Conservation (phyloP, 2,113 vertebrate genomes). For the Prietella phreatophila region DNA sequence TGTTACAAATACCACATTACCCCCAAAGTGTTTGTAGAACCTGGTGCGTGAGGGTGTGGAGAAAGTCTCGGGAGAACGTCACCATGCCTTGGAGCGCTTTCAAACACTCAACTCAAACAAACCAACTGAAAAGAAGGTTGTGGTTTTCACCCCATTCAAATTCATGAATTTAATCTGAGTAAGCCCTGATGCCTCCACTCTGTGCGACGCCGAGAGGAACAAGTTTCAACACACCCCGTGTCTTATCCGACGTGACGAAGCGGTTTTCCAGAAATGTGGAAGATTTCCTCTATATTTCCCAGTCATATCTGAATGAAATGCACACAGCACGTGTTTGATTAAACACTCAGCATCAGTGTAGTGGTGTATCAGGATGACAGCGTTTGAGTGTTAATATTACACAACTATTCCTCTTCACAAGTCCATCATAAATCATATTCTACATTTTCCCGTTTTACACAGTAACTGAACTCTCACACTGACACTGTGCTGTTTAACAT, state of each 20-base stretch:
- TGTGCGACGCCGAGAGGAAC: not conserved
- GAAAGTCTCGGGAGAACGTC: no score
- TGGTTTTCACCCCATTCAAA: no score
- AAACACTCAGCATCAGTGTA: not conserved
- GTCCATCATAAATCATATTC: no score
- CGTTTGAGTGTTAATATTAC: not conserved
- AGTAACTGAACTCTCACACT: no score
- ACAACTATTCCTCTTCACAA: not conserved
- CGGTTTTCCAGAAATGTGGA: not conserved
- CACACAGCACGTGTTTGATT: not conserved
- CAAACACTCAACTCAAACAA: no score
- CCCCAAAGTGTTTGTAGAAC: no score
- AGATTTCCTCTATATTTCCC: not conserved
- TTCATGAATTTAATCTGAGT: not conserved
- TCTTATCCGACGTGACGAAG: not conserved
- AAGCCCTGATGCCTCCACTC: not conserved
- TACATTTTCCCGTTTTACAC: no score
- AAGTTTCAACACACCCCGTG: not conserved
- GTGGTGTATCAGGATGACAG: not conserved
- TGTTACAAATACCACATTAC: no score
- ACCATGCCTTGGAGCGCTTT: no score
- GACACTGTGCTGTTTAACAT: no score
- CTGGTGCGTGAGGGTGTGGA: no score
- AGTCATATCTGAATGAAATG: not conserved
- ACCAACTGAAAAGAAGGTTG: no score